phyloP scores from a whole-genome alignment of 2,888 invertebrate species.

The Pterostichus madidus region DNA sequence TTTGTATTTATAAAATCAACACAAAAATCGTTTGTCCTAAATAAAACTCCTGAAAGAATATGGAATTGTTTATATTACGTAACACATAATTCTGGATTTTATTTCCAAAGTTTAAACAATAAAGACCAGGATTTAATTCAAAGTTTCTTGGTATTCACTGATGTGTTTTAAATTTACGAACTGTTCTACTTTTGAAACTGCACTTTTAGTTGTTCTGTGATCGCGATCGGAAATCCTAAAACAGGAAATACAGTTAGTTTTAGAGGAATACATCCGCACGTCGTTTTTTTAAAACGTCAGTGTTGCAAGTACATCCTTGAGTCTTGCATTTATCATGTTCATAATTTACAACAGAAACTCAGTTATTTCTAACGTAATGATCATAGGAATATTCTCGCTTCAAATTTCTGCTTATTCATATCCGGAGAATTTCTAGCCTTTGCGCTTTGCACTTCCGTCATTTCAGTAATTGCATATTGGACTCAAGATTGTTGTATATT shows the following conservation, averaged over 20 bases:
- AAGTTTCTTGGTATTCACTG: constrained; percentile 3
- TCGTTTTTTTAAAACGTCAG: not conserved
- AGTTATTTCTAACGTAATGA: not conserved
- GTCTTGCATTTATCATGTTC: constrained; percentile 2
- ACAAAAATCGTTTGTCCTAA: not conserved
- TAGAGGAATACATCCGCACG: not conserved
- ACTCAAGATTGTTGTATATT: not conserved
- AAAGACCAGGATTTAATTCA: not conserved
- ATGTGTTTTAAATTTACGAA: constrained; percentile 11
- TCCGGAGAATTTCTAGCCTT: constrained; percentile 15
- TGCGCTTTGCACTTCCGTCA: constrained; percentile 27
- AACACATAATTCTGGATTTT: not conserved
- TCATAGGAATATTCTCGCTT: not conserved
- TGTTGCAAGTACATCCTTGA: not conserved
- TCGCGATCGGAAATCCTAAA: not conserved
- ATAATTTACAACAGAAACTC: not conserved
- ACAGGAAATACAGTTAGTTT: constrained; percentile 1
- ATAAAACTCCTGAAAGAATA: not conserved
- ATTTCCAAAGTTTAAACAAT: not conserved
- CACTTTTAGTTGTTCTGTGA: not conserved
- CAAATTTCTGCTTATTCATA: constrained; percentile 6
- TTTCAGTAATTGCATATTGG: not conserved
- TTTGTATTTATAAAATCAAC: not conserved
- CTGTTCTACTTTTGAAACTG: constrained; percentile 5
- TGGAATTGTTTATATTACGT: no score